Evolutionary conservation across 2,888 invertebrate genomes (phyloP), one percentile per base, ranked within the genome.

Genomic region (Portevinia maculata): DNA sequence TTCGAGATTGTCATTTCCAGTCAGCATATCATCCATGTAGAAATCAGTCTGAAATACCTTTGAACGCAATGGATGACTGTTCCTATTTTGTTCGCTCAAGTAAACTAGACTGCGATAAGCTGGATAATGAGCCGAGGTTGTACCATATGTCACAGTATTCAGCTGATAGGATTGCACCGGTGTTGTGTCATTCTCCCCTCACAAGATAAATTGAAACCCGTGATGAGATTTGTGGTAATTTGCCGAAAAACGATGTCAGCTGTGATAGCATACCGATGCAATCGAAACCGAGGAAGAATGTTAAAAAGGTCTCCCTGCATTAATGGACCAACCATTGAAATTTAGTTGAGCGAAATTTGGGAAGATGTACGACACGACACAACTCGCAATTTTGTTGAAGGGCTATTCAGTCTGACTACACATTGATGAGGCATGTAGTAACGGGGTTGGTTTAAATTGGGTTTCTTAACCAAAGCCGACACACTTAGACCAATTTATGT

Each of bases 1-100:
- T n/a, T 39, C n/a, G 6, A 39, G 13, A n/a, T 39, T 7, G 13
- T 39, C 39, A n/a, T 13, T 6, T n/a, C 15, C 79, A 15, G 67
- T 13, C n/a, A n/a, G n/a, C n/a, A n/a, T n/a, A n/a, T n/a, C n/a
- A n/a, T n/a, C n/a, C n/a, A n/a, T n/a, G n/a, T n/a, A n/a, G n/a
- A n/a, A n/a, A n/a, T n/a, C n/a, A n/a, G n/a, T n/a, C n/a, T n/a
- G n/a, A n/a, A n/a, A n/a, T n/a, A n/a, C n/a, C n/a, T n/a, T n/a
- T n/a, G n/a, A n/a, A n/a, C n/a, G n/a, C 3, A 37, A 13, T 13
- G 11, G 5, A 37, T n/a, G 13, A 6, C 13, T 37, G 5, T 11
- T 1, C 13, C 13, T 37, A 5, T 13, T 13, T 13, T 37, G 37
- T 11, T 13, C n/a, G 13, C n/a, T 13, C 13, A 37, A 13, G 37